These are phyloP conservation scores for Axea sp. DNA, from an alignment of 2,888 invertebrate genomes.

Conservation along the genomic window DNA sequence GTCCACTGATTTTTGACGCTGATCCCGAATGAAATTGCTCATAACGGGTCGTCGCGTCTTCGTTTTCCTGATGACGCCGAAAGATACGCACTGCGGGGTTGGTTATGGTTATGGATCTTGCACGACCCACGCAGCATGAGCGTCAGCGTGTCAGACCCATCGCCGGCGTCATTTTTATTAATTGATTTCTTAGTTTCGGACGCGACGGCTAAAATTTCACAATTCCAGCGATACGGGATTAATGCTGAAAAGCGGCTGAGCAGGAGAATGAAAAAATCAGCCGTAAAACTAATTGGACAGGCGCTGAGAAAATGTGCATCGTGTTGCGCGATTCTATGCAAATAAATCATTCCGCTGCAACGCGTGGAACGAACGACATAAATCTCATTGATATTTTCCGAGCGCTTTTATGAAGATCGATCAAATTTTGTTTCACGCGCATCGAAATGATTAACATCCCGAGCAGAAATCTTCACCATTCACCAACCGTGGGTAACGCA, in stretches of 20 bases:
- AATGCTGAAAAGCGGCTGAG: not conserved
- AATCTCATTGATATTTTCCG: conserved; percentile 30
- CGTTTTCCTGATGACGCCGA: conserved; percentile 67
- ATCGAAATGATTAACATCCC: too few species aligned
- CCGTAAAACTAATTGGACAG: conserved; percentile 28
- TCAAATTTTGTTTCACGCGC: too few species aligned
- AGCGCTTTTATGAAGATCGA: conserved; percentile 32
- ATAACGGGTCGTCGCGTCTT: conserved; percentile 67
- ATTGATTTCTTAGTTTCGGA: conserved; percentile 27
- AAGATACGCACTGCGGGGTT: conserved; percentile 63
- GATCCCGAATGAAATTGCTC: conserved; percentile 57
- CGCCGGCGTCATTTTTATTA: conserved; percentile 46
- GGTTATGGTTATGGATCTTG: conserved; percentile 50
- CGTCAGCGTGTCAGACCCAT: conserved; percentile 39
- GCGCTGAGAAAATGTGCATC: conserved; percentile 26
- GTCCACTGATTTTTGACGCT: conserved; percentile 65
- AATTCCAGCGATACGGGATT: conserved; percentile 4
- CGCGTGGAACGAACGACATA: conserved; percentile 29
- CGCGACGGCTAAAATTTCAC: conserved; percentile 36
- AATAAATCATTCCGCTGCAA: conserved; percentile 50
- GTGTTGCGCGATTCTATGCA: conserved; percentile 33
- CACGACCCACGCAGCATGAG: conserved; percentile 52
- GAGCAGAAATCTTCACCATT: too few species aligned
- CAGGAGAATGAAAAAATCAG: not conserved
- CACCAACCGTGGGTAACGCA: too few species aligned